Evolutionary conservation across 2,888 invertebrate genomes (phyloP), one percentile per base, ranked within the genome.

Genomic region (Xylota segnis): DNA sequence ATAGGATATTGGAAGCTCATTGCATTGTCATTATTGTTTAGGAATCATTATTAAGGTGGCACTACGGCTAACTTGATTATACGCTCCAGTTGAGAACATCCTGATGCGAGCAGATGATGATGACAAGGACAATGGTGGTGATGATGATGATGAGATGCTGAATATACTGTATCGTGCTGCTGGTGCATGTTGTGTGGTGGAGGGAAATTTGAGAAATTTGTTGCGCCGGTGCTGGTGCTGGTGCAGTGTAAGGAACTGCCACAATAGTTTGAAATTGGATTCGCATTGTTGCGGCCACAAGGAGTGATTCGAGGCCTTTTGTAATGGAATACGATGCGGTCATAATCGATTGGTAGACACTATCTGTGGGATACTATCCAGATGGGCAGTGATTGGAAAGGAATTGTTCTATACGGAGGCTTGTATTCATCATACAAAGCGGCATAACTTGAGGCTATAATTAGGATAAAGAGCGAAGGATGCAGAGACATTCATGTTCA

Each of bases 1-100:
- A 71, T 58, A 16, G 65, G 75, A 86, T 76, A 82, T 81, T 82
- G 72, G 76, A 86, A 77, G 76, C 86, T 82, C 86, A 86, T 86
- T 82, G 76, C 66, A 86, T 82, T 86, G 66, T 61, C 65, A 72
- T 81, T 82, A 66, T 63, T 65, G 68, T 50, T 63, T 32, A 43
- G 70, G 18, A 50, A 12, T 12, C 40, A 75, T 61, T 76, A 81
- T 58, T 66, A 47, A 76, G 65, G 47, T 23, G 54, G 61, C 52
- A 29, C 50, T 61, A 59, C 40, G 75, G 82, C 63, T 86, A 82
- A 86, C 76, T 86, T 72, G 66, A 82, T 86, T 86, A 86, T 61
- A 86, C 76, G 82, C 86, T 82, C 63, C 75, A 84, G 47, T 70
- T 68, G 68, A 34, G 56, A 70, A 43, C 40, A 52, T 58, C 63